Base-by-base conservation (phyloP, 30 jellyfish, hydroid and myxozoan species). In the Catostylus mosaicus region DNA sequence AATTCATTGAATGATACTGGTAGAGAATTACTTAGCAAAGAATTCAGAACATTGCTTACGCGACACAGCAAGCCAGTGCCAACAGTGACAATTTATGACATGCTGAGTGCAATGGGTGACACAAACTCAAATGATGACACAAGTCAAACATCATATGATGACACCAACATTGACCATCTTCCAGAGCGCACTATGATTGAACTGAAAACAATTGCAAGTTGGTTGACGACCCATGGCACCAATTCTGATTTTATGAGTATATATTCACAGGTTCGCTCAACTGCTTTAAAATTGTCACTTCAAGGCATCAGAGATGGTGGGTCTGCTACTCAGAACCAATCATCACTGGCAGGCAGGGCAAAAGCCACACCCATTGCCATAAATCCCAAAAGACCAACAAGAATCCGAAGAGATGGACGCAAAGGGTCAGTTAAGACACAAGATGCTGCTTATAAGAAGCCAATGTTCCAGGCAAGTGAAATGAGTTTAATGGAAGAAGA, bases 21-120 rank as follows among this genome's bases (percentile, higher is more conserved):
- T 0, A 88, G 77, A 33, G 99, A 94, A 11, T 56, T 81, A 60
- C 83, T 94, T 16, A 95, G 82, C 63, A 94, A 81, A 73, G 99
- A 94, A 56, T 94, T 94, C 83, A 64, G 94, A 8, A 87, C 95
- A 33, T 48, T 94, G 77, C 77, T 94, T 40, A 88, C 89, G 50
- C 50, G 99, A 73, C 96, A 94, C 86, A 94, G 99, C 86, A 87
- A 89, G 40, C 83, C 89, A 11, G 97, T 94, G 18, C 96, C 99
- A 0, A 88, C 85, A 29, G 95, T 94, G 43, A 89, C 97, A 0
- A 88, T 94, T 38, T 79, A 72, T 34, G 98, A 92, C 83, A 64
- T 92, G 81, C 86, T 92, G 71, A 86, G 70, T 75, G 91, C 98
- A 3, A 73, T 74, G 89, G n/a, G 69, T 1, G 98, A 86, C 20